phyloP scores from a whole-genome alignment of 2,888 invertebrate genomes.

The Sarcophaga variegata region DNA sequence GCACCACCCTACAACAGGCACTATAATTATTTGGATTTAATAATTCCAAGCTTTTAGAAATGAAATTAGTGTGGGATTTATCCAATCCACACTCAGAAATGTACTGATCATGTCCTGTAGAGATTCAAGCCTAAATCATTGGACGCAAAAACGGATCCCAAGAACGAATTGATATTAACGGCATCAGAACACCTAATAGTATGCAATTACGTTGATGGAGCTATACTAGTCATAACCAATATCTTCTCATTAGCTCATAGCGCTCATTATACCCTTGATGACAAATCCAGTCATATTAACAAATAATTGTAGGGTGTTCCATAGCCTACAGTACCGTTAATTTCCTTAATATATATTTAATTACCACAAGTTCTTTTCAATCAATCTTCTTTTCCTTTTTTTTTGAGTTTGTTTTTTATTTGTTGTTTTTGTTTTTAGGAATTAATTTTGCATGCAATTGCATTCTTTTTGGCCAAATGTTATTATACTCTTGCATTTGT shows the following conservation, averaged over 20 bases:
- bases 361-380: slow-evolving; percentile 45
- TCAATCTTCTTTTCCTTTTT: slow-evolving; percentile 34
- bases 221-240: too few relatives aligned
- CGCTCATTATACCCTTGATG: too few relatives aligned
- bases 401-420: neutral
- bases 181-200: too few relatives aligned
- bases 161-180: too few relatives aligned
- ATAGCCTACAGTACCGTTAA: neutral
- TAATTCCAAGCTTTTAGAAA: neutral
- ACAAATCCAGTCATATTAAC: too few relatives aligned
- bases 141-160: too few relatives aligned
- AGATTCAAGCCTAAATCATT: too few relatives aligned
- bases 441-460: slow-evolving; percentile 50
- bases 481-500: slow-evolving; percentile 32
- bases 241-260: too few relatives aligned
- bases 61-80: too few relatives aligned
- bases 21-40: neutral
- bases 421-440: neutral
- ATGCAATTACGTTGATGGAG: too few relatives aligned
- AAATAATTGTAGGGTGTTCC: neutral
- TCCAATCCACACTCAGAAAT: too few relatives aligned
- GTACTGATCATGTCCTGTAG: too few relatives aligned
- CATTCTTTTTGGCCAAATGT: slow-evolving; percentile 62
- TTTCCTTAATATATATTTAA: neutral
- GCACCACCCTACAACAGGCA: neutral